These are phyloP conservation scores for Parus major DNA, from an alignment of 2,113 vertebrate species.

Conservation along the genomic window DNA sequence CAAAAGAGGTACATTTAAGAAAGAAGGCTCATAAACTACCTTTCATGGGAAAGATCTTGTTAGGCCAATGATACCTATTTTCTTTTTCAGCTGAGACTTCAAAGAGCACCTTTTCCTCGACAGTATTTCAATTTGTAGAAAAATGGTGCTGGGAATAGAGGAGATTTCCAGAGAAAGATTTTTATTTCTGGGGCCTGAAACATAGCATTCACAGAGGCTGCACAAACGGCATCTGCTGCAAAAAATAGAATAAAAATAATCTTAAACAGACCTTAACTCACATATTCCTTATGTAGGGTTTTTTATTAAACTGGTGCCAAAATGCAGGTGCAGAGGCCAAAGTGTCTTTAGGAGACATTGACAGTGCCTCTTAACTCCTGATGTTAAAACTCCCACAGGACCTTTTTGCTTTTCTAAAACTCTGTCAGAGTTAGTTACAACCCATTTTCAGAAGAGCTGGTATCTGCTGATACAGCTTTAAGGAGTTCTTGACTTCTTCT, in stretches of 20 bases:
- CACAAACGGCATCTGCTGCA: background rate
- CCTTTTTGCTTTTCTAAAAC: background rate
- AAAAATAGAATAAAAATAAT: background rate
- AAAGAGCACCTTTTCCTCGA: background rate
- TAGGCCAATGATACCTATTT: background rate
- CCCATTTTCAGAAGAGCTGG: background rate
- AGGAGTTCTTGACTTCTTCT: background rate
- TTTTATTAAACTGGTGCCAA: background rate
- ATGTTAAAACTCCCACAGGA: background rate
- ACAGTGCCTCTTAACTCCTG: background rate
- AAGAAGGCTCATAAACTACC: background rate
- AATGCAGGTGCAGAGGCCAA: background rate
- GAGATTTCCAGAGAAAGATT: background rate
- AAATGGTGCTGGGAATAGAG: background rate
- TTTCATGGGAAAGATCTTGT: constrained; percentile 16
- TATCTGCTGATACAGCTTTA: background rate
- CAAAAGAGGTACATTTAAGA: background rate
- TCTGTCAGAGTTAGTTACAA: background rate
- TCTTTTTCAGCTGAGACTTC: constrained; percentile 16
- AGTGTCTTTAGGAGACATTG: background rate
- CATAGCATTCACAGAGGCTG: background rate
- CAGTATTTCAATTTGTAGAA: background rate
- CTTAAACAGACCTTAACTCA: background rate
- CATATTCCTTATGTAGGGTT: background rate
- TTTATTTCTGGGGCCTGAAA: background rate